phyloP scores from a whole-genome alignment of 2,888 invertebrate genomes.

The Orchesellides sinensis region DNA sequence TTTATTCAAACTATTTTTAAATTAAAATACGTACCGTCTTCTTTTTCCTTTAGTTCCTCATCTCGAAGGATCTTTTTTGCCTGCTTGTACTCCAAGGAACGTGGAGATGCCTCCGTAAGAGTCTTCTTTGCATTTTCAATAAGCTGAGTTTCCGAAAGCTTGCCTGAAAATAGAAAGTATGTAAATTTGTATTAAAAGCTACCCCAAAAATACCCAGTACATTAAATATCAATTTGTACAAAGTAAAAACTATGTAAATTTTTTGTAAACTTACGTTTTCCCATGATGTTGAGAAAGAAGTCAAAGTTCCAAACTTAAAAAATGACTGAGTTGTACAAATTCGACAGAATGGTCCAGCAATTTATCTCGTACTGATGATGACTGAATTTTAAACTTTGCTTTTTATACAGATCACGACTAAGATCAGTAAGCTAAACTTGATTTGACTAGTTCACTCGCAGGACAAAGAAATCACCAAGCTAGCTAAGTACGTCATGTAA shows the following conservation, averaged over 20 bases:
- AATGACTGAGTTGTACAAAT: neutral
- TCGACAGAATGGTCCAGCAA: neutral
- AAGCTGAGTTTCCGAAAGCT: neutral
- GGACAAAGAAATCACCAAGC: no score
- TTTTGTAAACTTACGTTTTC: neutral
- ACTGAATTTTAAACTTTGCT: no score
- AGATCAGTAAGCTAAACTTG: no score
- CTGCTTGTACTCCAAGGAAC: slow-evolving; percentile 9
- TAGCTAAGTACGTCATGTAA: no score
- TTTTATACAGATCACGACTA: no score
- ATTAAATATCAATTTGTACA: no score
- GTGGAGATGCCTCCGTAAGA: neutral
- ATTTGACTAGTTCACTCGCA: no score
- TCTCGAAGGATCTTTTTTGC: slow-evolving; percentile 7
- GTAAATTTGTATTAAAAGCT: neutral
- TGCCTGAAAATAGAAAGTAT: neutral
- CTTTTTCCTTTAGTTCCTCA: neutral
- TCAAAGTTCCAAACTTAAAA: neutral
- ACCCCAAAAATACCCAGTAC: no score
- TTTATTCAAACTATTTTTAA: no score
- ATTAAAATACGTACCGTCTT: neutral
- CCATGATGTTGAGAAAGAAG: neutral
- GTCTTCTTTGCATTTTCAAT: neutral
- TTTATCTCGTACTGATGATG: no score
- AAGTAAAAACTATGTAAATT: no score